Evolutionary conservation across 1,140 invertebrate species (phyloP).

Genomic region (Caenorhabditis briggsae): DNA sequence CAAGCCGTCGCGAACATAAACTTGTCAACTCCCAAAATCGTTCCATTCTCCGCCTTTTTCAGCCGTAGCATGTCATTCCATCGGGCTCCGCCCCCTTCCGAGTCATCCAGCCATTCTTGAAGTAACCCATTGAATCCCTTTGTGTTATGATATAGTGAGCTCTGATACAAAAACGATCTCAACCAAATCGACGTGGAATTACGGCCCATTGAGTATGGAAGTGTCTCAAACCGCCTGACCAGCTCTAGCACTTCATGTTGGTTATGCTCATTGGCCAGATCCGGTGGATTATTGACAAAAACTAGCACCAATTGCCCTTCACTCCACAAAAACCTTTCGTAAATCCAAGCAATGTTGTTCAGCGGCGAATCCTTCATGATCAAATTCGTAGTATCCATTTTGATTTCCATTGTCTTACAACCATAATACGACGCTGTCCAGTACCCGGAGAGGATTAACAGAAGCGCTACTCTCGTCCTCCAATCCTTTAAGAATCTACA

Average conservation of each 20-base stretch:
- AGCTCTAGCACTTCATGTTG: constrained; percentile 63
- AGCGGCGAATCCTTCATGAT: constrained; percentile 67
- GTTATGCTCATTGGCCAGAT: constrained; percentile 59
- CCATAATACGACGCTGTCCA: constrained; percentile 66
- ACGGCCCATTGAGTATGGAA: constrained; percentile 67
- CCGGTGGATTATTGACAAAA: constrained; percentile 67
- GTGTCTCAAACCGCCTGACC: constrained; percentile 65
- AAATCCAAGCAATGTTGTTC: constrained; percentile 65
- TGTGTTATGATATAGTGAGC: constrained; percentile 60
- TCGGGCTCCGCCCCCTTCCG: constrained; percentile 61
- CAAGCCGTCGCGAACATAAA: constrained; percentile 68
- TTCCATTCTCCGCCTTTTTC: constrained; percentile 56
- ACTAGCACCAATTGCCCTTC: constrained; percentile 65
- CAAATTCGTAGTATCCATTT: constrained; percentile 68
- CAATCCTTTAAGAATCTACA: constrained; percentile 63
- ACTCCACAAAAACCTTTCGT: constrained; percentile 66
- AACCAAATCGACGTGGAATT: constrained; percentile 69
- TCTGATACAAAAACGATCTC: constrained; percentile 63
- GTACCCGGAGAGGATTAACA: constrained; percentile 58
- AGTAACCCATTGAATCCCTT: constrained; percentile 64
- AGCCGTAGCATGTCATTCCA: constrained; percentile 68
- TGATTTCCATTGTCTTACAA: constrained; percentile 65
- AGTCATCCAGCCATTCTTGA: constrained; percentile 63
- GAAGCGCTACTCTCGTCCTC: constrained; percentile 60
- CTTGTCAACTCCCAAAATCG: constrained; percentile 64